phyloP scores from a whole-genome alignment of 2,113 vertebrate genomes.

The Hippolais icterina region DNA sequence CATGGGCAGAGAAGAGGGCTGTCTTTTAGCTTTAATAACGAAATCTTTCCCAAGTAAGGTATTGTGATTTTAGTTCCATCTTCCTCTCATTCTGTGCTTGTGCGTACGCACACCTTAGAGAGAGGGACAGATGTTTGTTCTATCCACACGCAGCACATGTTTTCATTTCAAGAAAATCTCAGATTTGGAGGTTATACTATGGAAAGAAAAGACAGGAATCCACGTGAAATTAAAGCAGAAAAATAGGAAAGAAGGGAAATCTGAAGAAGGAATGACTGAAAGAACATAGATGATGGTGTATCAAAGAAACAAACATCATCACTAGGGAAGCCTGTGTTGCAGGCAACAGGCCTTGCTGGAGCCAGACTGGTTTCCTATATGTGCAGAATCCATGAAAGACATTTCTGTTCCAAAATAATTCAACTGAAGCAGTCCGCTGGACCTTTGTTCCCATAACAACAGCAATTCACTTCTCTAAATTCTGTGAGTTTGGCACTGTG shows the following conservation, averaged over 20 bases:
- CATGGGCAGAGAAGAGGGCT: neutral
- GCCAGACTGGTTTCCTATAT: neutral
- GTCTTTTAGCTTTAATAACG: neutral
- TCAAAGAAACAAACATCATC: neutral
- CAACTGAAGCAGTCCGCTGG: neutral
- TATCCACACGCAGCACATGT: neutral
- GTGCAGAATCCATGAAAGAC: neutral
- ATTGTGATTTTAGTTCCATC: neutral
- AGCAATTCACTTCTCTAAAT: neutral
- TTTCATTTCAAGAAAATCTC: neutral
- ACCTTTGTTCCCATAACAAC: conserved; percentile 34
- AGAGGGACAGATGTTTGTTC: neutral
- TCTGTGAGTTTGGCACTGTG: neutral
- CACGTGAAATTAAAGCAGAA: neutral
- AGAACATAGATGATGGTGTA: neutral
- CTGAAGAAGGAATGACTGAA: neutral
- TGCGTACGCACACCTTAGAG: neutral
- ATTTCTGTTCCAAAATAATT: neutral
- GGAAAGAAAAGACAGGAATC: neutral
- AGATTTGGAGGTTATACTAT: neutral
- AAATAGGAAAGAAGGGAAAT: neutral
- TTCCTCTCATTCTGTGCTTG: neutral
- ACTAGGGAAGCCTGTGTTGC: neutral
- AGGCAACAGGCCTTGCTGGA: neutral
- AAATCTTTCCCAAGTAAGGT: neutral